Base-by-base conservation (phyloP, 2,113 vertebrate species). In the Xenopus laevis region DNA sequence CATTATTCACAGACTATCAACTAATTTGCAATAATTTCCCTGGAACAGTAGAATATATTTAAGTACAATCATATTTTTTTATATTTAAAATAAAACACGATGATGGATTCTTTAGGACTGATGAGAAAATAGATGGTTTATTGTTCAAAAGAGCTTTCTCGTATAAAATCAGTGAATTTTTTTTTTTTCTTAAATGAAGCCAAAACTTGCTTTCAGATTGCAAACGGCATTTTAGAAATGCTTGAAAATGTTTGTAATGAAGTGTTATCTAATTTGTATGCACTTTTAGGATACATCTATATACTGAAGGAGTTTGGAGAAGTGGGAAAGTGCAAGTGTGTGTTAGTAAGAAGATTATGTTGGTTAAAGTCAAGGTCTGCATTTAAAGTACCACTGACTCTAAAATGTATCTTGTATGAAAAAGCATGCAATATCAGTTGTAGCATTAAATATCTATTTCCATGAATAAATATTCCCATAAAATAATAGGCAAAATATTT, bases 1-100 rank as follows among this genome's bases (percentile, higher is more conserved):
- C 17, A 23, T 83, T 86, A 76, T 83, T 77, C 78, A 57, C 79
- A 77, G 59, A 71, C 65, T 78, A 83, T 81, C 63, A 81, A 68
- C 78, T 84, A 74, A 81, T 84, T 83, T 79, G 79, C 62, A 70
- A 76, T 86, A 79, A 83, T 79, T 83, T 84, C 64, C 66, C 81
- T 81, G 78, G 61, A 85, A 70, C 44, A 79, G n/a, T 80, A 74
- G 78, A 80, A 67, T 78, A 4, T 82, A 33, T 86, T 83, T 81
- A 77, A 79, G 50, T 64, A 79, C 44, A 81, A 74, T 66, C 17
- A 2, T 82, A 27, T 58, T 84, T 87, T 61, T 78, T 45, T 50
- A 77, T 13, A 10, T 81, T 83, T 78, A 81, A 84, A 67, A 79
- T 40, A 78, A 78, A 82, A 79, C 79, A 61, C 58, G 84, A 78